phyloP scores from a whole-genome alignment of 2,888 invertebrate genomes.

The Dexiosoma caninum region DNA sequence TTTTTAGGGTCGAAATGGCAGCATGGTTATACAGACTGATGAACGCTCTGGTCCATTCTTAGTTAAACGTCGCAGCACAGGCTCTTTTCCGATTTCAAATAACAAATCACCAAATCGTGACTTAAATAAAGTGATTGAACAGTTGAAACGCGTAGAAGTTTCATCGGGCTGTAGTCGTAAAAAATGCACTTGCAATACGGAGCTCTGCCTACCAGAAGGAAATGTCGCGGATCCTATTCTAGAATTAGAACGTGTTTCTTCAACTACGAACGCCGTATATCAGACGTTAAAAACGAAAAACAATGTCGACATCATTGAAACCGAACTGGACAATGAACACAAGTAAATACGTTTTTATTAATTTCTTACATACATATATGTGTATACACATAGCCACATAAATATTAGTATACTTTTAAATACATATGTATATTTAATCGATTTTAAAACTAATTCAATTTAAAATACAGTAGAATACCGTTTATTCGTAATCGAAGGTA shows the following conservation, averaged over 20 bases:
- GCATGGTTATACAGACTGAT: slow-evolving; percentile 77
- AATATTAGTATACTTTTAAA: too few species aligned
- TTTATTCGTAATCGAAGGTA: too few species aligned
- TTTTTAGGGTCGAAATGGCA: slow-evolving; percentile 68
- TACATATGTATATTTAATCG: too few species aligned
- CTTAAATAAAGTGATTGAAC: slow-evolving; percentile 80
- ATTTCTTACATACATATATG: too few species aligned
- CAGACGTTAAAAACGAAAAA: slow-evolving; percentile 80
- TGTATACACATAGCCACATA: too few species aligned
- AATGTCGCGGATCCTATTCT: slow-evolving; percentile 66
- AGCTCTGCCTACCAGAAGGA: background rate
- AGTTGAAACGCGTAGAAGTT: slow-evolving; percentile 74
- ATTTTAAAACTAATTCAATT: too few species aligned
- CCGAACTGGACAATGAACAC: slow-evolving; percentile 84
- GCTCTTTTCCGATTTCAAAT: slow-evolving; percentile 69
- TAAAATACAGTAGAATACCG: too few species aligned
- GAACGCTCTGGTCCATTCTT: slow-evolving; percentile 66
- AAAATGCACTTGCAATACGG: background rate
- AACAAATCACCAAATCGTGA: slow-evolving; percentile 77
- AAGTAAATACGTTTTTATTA: slow-evolving; percentile 79
- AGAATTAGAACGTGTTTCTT: slow-evolving; percentile 79
- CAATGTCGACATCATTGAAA: slow-evolving; percentile 80
- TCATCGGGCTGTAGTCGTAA: slow-evolving; percentile 9
- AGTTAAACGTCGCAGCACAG: slow-evolving; percentile 70
- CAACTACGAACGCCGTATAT: slow-evolving; percentile 82